Evolutionary conservation across 2,113 vertebrate genomes (phyloP).

Genomic region (Muntiacus reevesi): DNA sequence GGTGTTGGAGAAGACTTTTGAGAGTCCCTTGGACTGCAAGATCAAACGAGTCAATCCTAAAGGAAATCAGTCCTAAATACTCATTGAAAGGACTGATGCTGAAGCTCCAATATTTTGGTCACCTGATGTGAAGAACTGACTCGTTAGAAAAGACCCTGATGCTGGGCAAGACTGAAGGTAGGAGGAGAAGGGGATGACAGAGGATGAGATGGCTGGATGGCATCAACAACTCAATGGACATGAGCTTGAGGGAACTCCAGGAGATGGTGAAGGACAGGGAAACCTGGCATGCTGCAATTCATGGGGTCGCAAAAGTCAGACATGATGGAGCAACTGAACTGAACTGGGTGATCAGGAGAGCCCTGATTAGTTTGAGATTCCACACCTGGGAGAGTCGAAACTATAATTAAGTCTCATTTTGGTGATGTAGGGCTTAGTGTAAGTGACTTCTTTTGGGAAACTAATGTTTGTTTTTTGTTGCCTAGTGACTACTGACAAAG

Average conservation of each 20-base stretch:
- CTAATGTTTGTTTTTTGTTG: neutral
- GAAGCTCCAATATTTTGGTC: neutral
- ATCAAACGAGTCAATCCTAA: neutral
- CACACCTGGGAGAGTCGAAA: neutral
- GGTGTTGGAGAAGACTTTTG: neutral
- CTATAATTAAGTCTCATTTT: neutral
- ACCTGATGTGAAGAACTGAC: neutral
- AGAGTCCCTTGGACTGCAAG: neutral
- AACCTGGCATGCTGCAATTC: neutral
- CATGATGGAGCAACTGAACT: neutral
- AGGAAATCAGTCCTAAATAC: neutral
- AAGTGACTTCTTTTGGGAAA: neutral
- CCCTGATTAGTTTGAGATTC: neutral
- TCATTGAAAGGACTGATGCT: neutral
- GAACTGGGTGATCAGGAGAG: neutral
- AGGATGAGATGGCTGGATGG: neutral
- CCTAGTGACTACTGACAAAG: neutral
- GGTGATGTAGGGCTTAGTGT: neutral
- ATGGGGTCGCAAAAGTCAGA: neutral
- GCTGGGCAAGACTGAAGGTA: neutral
- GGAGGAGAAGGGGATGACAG: neutral
- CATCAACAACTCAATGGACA: neutral
- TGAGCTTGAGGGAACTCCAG: neutral
- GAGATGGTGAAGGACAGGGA: neutral
- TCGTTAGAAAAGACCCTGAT: neutral